A percentile compares a stretch with the other conserved stretches of the same genome.
phyloP scores from a whole-genome alignment of 2,113 vertebrate genomes.

The Phaethon lepturus region DNA sequence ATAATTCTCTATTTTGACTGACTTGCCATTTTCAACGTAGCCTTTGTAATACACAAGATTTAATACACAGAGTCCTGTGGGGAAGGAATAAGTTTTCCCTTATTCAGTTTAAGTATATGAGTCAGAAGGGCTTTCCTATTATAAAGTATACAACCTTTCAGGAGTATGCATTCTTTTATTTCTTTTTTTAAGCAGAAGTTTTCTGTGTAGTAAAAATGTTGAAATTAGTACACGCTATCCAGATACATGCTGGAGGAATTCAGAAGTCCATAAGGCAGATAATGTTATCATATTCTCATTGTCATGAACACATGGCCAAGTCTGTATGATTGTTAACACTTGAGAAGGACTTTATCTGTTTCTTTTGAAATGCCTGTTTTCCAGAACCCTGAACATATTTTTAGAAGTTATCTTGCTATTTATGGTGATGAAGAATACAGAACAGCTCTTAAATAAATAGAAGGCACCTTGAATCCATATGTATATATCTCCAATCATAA shows the following conservation, averaged over 20 bases:
- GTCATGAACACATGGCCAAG: not conserved
- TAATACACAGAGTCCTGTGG: not conserved
- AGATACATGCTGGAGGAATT: not conserved
- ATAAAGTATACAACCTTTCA: not conserved
- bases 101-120: not conserved
- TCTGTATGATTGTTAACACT: not conserved
- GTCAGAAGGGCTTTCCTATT: not conserved
- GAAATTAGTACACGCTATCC: not conserved
- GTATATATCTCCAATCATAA: not conserved
- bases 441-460: not conserved
- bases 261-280: not conserved
- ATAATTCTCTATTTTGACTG: not conserved
- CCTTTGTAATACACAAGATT: rapidly evolving
- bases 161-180: not conserved
- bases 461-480: not conserved
- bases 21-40: not conserved
- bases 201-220: not conserved
- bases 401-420: not conserved
- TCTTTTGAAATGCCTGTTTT: not conserved
- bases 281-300: not conserved
- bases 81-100: not conserved
- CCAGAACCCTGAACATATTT: not conserved
- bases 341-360: not conserved
- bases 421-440: not conserved
- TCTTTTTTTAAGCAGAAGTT: not conserved